Base-by-base conservation (phyloP, 1,140 invertebrate genomes). In the Whitmania pigra region DNA sequence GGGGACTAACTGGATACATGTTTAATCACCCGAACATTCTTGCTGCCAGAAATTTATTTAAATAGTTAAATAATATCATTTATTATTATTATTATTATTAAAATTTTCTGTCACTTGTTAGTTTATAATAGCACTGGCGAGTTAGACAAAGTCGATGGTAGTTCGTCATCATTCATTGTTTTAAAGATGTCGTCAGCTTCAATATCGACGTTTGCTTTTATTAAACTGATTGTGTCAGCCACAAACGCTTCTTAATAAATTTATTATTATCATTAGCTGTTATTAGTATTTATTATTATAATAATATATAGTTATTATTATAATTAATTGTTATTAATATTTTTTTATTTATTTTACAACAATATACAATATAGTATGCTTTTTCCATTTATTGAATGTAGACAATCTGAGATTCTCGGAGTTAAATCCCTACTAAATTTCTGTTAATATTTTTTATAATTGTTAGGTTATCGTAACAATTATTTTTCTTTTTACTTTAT, bases 201-300 rank as follows among this genome's bases (percentile, higher is more conserved):
- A 31, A 15, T 15, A 3, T 63, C 18, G 15, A 18, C 11, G 29
- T 63, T n/a, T 63, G 22, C 22, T 17, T n/a, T 49, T 13, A 49
- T 49, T 17, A 49, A 49, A 49, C 43, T 13, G 43, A 49, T 49
- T 49, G 15, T 49, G 43, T 49, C 43, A 49, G 57, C 29, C 29
- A 13, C 22, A 25, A 31, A 31, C 57, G 15, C 22, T 63, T 15
- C 11, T 63, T 63, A 20, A 15, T 15, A 11, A 15, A 25, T 22
- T 5, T 60, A 27, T 60, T 60, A 17, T 17, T 60, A 5, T 60
- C 5, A 60, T 22, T 60, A 43, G 5, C 27, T 6, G 55, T 17
- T 60, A 60, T 60, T 60, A 60, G 9, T 63, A 63, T 63, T 36
- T 63, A 63, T 63, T 63, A 31, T 63, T n/a, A 31, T 15, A n/a